These are phyloP conservation scores for Gambelia wislizenii DNA, from an alignment of 2,797 vertebrate species.

Conservation along the genomic window DNA sequence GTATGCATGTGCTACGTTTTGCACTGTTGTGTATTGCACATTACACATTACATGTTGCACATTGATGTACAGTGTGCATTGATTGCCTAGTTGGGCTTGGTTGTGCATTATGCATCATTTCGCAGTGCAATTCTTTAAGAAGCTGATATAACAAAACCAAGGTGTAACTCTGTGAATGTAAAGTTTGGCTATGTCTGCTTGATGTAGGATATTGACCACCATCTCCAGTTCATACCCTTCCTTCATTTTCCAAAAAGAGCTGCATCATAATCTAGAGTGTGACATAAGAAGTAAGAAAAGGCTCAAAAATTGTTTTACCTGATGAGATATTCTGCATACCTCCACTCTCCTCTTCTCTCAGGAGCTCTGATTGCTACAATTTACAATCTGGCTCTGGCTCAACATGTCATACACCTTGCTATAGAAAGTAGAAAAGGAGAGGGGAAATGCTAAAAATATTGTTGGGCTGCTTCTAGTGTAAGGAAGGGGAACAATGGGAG, in stretches of 20 bases:
- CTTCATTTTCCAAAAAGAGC: not conserved
- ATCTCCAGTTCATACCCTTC: not conserved
- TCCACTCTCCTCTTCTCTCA: not conserved
- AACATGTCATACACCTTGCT: not conserved
- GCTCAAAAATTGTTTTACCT: not conserved
- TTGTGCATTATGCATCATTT: too few relatives aligned
- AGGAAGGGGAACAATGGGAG: slow-evolving; percentile 52
- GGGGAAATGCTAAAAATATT: not conserved
- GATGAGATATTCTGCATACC: not conserved
- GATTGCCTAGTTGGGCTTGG: too few relatives aligned
- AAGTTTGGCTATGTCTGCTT: too few relatives aligned
- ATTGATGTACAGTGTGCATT: too few relatives aligned
- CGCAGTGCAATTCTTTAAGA: too few relatives aligned
- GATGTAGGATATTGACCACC: not conserved
- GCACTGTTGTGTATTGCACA: too few relatives aligned
- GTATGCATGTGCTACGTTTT: too few relatives aligned
- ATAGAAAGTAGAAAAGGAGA: not conserved
- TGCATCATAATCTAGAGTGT: not conserved
- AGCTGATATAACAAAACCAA: too few relatives aligned
- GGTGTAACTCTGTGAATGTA: too few relatives aligned
- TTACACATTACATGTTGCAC: too few relatives aligned
- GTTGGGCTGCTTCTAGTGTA: not conserved
- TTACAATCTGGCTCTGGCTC: not conserved
- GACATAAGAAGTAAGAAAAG: not conserved
- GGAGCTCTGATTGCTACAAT: not conserved